These are phyloP conservation scores for Cynodonichthys magdalenae DNA, from an alignment of 2,797 vertebrate species.

Conservation along the genomic window DNA sequence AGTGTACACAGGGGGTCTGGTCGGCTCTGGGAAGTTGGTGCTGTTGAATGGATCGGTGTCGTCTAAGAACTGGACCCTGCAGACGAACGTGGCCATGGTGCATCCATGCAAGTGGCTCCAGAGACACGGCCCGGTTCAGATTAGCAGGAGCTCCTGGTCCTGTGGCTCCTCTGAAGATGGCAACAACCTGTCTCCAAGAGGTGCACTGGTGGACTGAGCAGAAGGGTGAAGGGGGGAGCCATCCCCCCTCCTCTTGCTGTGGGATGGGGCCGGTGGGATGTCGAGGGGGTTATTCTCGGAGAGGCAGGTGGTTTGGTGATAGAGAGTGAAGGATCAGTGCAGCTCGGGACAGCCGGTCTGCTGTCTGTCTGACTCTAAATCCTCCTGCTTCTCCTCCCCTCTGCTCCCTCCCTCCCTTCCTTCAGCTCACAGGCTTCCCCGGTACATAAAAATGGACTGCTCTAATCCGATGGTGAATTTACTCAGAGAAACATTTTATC, in stretches of 20 bases:
- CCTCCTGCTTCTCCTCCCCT: slow-evolving; percentile 47
- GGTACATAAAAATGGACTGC: too few species aligned
- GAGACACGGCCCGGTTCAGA: not conserved
- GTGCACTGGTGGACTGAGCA: slow-evolving; percentile 23
- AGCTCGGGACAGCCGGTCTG: slow-evolving; percentile 74
- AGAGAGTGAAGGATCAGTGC: slow-evolving; percentile 71
- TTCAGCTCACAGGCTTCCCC: too few species aligned
- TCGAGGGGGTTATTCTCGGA: slow-evolving; percentile 45
- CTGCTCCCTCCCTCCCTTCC: slow-evolving; percentile 9
- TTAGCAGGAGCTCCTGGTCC: slow-evolving; percentile 17
- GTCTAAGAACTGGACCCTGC: slow-evolving; percentile 93
- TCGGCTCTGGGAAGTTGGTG: slow-evolving; percentile 93
- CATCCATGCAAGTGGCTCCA: slow-evolving; percentile 81
- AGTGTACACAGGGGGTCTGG: slow-evolving; percentile 88
- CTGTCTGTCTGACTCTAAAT: slow-evolving; percentile 74
- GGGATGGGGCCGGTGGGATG: not conserved
- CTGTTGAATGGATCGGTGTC: slow-evolving; percentile 96
- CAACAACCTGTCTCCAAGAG: slow-evolving; percentile 72
- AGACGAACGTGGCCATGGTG: slow-evolving; percentile 89
- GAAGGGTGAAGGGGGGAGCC: not conserved
- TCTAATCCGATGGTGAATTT: too few species aligned
- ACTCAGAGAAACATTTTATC: too few species aligned
- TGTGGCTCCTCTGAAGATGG: slow-evolving; percentile 57
- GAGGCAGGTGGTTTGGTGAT: slow-evolving; percentile 68
- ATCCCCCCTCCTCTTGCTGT: too few species aligned